Base-by-base conservation (phyloP, 1,140 invertebrate species). In the Heterodera carotae region DNA sequence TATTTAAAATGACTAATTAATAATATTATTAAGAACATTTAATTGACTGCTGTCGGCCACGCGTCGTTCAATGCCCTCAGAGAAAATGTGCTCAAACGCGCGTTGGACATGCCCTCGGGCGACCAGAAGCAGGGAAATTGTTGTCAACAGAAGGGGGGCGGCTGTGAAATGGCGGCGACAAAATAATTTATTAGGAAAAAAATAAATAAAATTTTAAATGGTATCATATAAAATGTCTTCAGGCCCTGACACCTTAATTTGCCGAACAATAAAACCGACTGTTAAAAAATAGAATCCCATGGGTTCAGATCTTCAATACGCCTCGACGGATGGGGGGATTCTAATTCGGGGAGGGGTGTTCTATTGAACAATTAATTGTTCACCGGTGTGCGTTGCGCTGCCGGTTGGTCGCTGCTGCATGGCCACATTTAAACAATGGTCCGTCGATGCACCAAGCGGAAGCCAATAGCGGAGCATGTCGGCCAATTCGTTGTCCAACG, bases 341-440 rank as follows among this genome's bases (percentile, higher is more conserved):
- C n/a, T n/a, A n/a, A n/a, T n/a, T n/a, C n/a, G n/a, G n/a, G n/a
- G n/a, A n/a, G n/a, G n/a, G n/a, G n/a, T n/a, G n/a, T n/a, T n/a
- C n/a, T n/a, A n/a, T n/a, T n/a, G n/a, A n/a, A n/a, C n/a, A n/a
- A n/a, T n/a, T n/a, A n/a, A n/a, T n/a, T n/a, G n/a, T n/a, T n/a
- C n/a, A n/a, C n/a, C n/a, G n/a, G n/a, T n/a, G n/a, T n/a, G n/a
- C n/a, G 33, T 29, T 70, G 8, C 27, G 25, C n/a, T n/a, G 36
- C 69, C 69, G 18, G 62, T 71, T 33, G 15, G 69, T 31, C 22
- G 62, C 34, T 77, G 48, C 4, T 60, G 59, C 18, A 81, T 76
- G n/a, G 83, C 80, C 8, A 84, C 48, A 68, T 85, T 85, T 29
- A 84, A 67, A 73, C 84, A 85, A 33, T 56, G 77, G 72, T 85